Conservation (phyloP, 2,888 invertebrate genomes). For the Callyntrura sp. region DNA sequence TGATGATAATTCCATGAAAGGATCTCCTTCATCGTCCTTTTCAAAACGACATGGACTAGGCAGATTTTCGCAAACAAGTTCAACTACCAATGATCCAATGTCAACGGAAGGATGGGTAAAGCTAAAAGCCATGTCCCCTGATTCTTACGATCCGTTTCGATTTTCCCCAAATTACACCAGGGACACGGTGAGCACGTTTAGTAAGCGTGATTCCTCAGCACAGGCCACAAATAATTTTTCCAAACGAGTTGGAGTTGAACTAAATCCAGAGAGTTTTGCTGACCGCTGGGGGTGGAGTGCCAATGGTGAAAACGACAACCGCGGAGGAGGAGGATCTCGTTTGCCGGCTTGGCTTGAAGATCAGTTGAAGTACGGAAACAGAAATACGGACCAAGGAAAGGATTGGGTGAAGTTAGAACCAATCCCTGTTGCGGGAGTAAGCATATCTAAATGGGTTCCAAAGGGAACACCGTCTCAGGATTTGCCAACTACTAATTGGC, state of each 20-base stretch:
- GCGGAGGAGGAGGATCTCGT: slow-evolving; percentile 80
- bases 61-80: slow-evolving; percentile 62
- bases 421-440: slow-evolving; percentile 82
- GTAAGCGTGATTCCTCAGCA: slow-evolving; percentile 54
- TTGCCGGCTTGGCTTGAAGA: slow-evolving; percentile 83
- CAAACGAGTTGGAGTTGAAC: slow-evolving; percentile 80
- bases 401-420: slow-evolving; percentile 84
- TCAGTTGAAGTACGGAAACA: slow-evolving; percentile 58
- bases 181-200: slow-evolving; percentile 41
- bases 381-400: slow-evolving; percentile 66
- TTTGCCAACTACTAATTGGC: slow-evolving; percentile 82
- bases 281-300: slow-evolving; percentile 81
- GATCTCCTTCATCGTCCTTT: slow-evolving; percentile 9
- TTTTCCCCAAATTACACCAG: slow-evolving; percentile 63
- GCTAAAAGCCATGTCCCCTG: slow-evolving; percentile 79
- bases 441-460: slow-evolving; percentile 83
- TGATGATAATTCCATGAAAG: slow-evolving; percentile 48
- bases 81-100: slow-evolving; percentile 56
- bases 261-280: slow-evolving; percentile 83
- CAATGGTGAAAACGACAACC: slow-evolving; percentile 47
- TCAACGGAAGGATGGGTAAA: slow-evolving; percentile 81
- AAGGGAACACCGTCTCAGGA: slow-evolving; percentile 81
- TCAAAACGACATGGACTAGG: slow-evolving; percentile 42
- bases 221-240: slow-evolving; percentile 68
- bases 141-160: slow-evolving; percentile 79